Evolutionary conservation across 2,888 invertebrate species (phyloP).

Genomic region (Leistus spinibarbis): DNA sequence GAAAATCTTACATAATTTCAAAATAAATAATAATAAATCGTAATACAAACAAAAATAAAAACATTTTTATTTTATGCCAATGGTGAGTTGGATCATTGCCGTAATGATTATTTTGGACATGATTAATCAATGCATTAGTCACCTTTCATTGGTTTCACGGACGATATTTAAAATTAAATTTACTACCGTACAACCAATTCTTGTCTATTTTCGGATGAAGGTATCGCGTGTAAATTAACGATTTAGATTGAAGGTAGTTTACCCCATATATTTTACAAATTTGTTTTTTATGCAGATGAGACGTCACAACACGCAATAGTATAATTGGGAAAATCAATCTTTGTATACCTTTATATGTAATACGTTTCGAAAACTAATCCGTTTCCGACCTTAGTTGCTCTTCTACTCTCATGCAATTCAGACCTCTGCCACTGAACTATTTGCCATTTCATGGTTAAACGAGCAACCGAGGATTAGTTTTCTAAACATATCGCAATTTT

Average conservation of each 20-base stretch:
- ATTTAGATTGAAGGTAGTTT: not conserved
- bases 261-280: not conserved
- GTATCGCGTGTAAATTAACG: too few species aligned
- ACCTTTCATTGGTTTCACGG: slow-evolving; percentile 19
- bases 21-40: not conserved
- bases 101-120: slow-evolving; percentile 1
- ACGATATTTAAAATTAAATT: slow-evolving; percentile 6
- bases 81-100: slow-evolving; percentile 25
- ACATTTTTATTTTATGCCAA: slow-evolving; percentile 21
- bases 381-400: too few species aligned
- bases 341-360: not conserved
- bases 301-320: slow-evolving; percentile 29
- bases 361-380: too few species aligned
- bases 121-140: slow-evolving; percentile 27
- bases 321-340: slow-evolving; percentile 19
- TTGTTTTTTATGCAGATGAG: slow-evolving; percentile 9
- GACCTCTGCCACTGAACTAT: too few species aligned
- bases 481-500: too few species aligned
- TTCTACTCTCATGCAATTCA: too few species aligned
- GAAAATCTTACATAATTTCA: not conserved
- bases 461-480: too few species aligned
- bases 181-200: not conserved
- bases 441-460: too few species aligned
- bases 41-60: not conserved
- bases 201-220: too few species aligned